These are phyloP conservation scores for Eremophila alpestris DNA, from an alignment of 2,797 vertebrate species.

Conservation along the genomic window DNA sequence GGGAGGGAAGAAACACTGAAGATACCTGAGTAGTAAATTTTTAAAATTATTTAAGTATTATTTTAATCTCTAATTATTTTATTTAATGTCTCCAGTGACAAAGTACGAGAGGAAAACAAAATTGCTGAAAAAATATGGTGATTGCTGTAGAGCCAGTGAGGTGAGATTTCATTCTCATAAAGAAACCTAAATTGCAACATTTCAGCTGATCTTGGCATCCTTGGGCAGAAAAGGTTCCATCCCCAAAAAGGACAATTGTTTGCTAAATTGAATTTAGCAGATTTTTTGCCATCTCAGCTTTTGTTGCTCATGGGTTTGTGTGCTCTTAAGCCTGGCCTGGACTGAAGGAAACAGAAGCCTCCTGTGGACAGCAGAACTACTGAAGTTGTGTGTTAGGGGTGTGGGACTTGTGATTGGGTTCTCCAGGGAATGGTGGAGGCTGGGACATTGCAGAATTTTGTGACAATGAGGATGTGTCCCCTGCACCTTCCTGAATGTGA, in stretches of 20 bases:
- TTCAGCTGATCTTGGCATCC: neutral
- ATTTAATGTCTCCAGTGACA: neutral
- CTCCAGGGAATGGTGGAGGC: too few relatives aligned
- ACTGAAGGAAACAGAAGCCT: neutral
- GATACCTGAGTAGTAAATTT: neutral
- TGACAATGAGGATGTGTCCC: neutral
- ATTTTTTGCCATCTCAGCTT: neutral
- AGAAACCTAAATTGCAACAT: neutral
- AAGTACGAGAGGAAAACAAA: neutral
- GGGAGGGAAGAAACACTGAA: neutral
- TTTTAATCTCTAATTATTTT: neutral
- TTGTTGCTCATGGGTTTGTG: neutral
- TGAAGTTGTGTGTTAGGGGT: neutral
- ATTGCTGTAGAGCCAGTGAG: neutral
- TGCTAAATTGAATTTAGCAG: neutral
- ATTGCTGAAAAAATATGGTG: neutral
- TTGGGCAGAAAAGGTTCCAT: neutral
- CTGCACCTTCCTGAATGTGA: neutral
- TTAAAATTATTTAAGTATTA: accelerated
- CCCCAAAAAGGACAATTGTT: neutral
- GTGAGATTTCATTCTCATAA: neutral
- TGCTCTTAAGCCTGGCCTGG: neutral
- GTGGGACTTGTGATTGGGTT: neutral
- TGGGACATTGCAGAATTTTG: neutral
- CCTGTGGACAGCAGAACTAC: neutral